These are phyloP conservation scores for Microcebus tavaratra DNA, from an alignment of 2,113 vertebrate genomes.

Conservation along the genomic window DNA sequence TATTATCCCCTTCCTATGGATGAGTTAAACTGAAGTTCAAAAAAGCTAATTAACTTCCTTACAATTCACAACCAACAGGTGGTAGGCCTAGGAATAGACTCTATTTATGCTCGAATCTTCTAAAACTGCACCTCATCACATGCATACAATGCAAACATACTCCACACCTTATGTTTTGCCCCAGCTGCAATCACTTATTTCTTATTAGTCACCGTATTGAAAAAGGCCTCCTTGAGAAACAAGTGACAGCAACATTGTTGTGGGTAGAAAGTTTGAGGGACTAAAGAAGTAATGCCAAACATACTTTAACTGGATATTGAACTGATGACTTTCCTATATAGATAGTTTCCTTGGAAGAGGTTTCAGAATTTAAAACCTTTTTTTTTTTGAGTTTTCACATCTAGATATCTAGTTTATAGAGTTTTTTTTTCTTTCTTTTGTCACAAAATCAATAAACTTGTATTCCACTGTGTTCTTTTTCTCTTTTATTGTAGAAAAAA, in stretches of 20 bases:
- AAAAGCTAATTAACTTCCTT: not conserved
- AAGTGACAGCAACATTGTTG: not conserved
- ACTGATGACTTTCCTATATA: not conserved
- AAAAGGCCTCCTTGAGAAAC: not conserved
- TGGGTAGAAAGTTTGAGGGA: not conserved
- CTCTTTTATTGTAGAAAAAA: not conserved
- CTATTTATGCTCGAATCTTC: not conserved
- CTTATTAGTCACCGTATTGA: not conserved
- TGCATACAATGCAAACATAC: not conserved
- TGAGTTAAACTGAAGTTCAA: not conserved
- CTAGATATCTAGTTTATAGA: not conserved
- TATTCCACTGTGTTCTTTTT: not conserved
- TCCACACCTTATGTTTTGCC: not conserved
- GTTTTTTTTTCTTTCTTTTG: constrained; percentile 14
- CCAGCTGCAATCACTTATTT: not conserved
- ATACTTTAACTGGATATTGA: not conserved
- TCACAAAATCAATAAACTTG: not conserved
- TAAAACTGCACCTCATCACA: not conserved
- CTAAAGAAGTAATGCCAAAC: not conserved
- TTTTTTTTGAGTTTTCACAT: not conserved
- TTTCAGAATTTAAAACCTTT: not conserved
- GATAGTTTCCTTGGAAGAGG: not conserved
- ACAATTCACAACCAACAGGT: not conserved
- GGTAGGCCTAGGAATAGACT: not conserved
- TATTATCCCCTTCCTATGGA: not conserved